Base-by-base conservation (phyloP, 1,140 invertebrate species). In the Venustaconcha ellipsiformis region DNA sequence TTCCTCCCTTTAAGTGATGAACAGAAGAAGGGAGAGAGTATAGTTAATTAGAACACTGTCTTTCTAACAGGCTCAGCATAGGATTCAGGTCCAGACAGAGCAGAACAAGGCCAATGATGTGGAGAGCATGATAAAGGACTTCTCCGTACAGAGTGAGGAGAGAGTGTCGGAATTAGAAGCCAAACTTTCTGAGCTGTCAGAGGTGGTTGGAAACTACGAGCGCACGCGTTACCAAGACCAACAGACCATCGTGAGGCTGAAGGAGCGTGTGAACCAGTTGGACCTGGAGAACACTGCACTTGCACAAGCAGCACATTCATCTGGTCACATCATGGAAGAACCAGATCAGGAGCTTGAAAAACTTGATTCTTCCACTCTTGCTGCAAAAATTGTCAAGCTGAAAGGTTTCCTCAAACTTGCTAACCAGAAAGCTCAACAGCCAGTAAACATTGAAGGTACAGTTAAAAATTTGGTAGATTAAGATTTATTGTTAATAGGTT, bases 201-300 rank as follows among this genome's bases (percentile, higher is more conserved):
- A 93, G 70, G 94, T 93, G 0, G 93, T 96, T 56, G 95, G 95
- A 2, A 92, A 93, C 78, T 96, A 96, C 82, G 95, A 96, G 84
- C 91, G 94, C 72, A 83, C 93, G 11, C 89, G 94, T 59, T 92
- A 94, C 69, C 92, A 93, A 79, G 95, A 96, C 89, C 94, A 95
- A 86, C 90, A 92, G 72, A 92, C 92, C 30, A 96, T 96, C 84
- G 92, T 94, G 76, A 93, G 93, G 80, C 88, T 96, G 3, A 94
- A 94, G 79, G 93, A 89, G 18, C 73, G 88, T 18, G 82, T 89
- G 26, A 83, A 80, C 20, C 88, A 89, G 80, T 80, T 92, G 11
- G 90, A 91, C 72, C 59, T 86, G 69, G 90, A 90, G 79, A 90
- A 90, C 78, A 85, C 83, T 20, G 86, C 85, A 5, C 76, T 90